Conservation (phyloP, 2,888 invertebrate genomes). For the Agelastica alni region DNA sequence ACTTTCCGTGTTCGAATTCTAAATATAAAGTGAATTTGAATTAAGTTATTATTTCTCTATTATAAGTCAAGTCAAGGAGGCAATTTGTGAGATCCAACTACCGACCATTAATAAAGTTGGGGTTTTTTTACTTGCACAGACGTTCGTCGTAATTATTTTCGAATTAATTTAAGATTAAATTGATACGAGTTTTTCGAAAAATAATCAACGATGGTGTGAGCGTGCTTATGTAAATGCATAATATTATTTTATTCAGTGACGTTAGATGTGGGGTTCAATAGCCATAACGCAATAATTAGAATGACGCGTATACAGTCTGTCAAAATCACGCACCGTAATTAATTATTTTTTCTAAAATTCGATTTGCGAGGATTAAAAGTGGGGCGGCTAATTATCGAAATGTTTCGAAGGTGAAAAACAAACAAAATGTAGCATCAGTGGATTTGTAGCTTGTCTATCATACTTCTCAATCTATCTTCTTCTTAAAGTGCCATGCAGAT, state of each 20-base stretch:
- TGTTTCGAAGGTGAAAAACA: too few species aligned
- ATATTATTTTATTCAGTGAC: neutral
- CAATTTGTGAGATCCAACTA: conserved; percentile 13
- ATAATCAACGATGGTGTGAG: neutral
- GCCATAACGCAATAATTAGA: too few species aligned
- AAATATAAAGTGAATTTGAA: conserved; percentile 43
- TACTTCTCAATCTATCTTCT: too few species aligned
- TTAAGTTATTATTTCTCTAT: conserved; percentile 47
- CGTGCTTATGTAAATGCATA: conserved; percentile 2
- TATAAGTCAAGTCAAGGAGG: conserved; percentile 28
- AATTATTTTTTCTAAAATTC: too few species aligned
- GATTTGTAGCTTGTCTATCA: too few species aligned
- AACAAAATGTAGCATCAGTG: too few species aligned
- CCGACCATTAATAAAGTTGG: conserved; percentile 17
- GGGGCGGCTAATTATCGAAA: too few species aligned
- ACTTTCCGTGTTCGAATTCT: conserved; percentile 41
- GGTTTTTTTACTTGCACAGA: conserved; percentile 13
- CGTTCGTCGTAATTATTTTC: conserved; percentile 30
- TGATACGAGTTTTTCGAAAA: conserved; percentile 22
- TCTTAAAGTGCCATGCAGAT: too few species aligned
- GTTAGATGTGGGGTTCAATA: too few species aligned
- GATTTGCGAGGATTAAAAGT: too few species aligned
- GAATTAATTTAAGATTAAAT: conserved; percentile 27
- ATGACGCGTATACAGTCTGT: too few species aligned
- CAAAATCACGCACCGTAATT: too few species aligned